These are phyloP conservation scores for Syngnathus floridae DNA, from an alignment of 2,113 vertebrate genomes.

Conservation along the genomic window DNA sequence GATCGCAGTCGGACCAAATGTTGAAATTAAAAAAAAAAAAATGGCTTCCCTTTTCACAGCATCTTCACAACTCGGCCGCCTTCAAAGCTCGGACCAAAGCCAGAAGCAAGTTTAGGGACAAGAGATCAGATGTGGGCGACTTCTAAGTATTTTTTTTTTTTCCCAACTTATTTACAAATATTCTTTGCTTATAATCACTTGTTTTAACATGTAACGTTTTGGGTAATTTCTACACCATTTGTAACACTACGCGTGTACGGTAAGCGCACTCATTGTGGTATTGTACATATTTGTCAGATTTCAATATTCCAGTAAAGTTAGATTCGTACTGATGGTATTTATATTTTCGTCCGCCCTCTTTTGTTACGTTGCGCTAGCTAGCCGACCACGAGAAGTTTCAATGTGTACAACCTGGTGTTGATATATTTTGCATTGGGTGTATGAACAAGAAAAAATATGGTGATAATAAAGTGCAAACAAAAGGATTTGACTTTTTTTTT, in stretches of 20 bases:
- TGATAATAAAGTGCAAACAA: background rate
- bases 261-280: conserved; percentile 25
- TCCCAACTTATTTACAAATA: background rate
- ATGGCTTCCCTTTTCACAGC: conserved; percentile 60
- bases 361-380: conserved; percentile 24
- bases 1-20: background rate
- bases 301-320: conserved; percentile 11
- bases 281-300: conserved; percentile 33
- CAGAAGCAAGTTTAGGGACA: conserved; percentile 94
- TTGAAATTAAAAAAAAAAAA: background rate
- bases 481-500: background rate
- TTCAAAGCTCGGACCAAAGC: conserved; percentile 98
- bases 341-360: background rate
- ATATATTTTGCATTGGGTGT: conserved; percentile 19
- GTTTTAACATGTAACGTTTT: background rate
- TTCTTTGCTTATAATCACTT: background rate
- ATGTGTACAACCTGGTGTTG: conserved; percentile 14
- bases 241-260: background rate
- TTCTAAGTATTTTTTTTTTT: conserved; percentile 67
- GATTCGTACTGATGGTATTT: conserved; percentile 11
- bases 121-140: conserved; percentile 91
- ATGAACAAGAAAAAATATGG: background rate
- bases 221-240: background rate
- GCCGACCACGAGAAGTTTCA: background rate
- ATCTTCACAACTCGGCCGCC: conserved; percentile 94